These are phyloP conservation scores for Caiman crocodilus DNA, from an alignment of 2,797 vertebrate genomes.

Conservation along the genomic window DNA sequence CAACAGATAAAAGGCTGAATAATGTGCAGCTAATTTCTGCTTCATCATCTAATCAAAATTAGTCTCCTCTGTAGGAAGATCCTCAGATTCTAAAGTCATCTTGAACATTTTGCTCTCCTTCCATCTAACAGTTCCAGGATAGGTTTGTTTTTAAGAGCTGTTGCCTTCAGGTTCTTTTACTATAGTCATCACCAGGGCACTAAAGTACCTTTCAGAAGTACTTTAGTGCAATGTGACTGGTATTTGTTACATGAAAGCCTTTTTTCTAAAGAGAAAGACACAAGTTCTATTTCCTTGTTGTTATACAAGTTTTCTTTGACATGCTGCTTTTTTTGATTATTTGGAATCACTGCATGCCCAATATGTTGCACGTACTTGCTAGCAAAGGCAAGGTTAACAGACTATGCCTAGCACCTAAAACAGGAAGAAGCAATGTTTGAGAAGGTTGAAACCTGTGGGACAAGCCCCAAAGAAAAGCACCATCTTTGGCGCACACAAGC, in stretches of 20 bases:
- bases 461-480: background rate
- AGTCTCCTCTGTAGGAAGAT: background rate
- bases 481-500: fast-evolving
- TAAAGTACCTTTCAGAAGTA: background rate
- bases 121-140: background rate
- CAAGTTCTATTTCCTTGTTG: background rate
- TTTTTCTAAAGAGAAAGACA: background rate
- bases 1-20: too few relatives aligned
- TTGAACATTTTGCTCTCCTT: background rate
- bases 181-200: background rate
- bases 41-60: fast-evolving
- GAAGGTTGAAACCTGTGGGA: background rate
- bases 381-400: background rate
- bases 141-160: background rate
- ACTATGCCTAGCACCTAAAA: background rate
- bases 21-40: background rate
- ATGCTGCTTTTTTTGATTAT: background rate
- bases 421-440: background rate
- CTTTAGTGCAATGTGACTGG: background rate
- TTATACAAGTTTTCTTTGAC: too few relatives aligned
- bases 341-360: background rate
- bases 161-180: background rate
- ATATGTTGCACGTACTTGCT: background rate
- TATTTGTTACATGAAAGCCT: background rate
- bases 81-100: background rate